A percentile compares a stretch with the other conserved stretches of the same genome.
Conservation (phyloP, 2,113 vertebrate species). For the Periophthalmodon schlosseri region DNA sequence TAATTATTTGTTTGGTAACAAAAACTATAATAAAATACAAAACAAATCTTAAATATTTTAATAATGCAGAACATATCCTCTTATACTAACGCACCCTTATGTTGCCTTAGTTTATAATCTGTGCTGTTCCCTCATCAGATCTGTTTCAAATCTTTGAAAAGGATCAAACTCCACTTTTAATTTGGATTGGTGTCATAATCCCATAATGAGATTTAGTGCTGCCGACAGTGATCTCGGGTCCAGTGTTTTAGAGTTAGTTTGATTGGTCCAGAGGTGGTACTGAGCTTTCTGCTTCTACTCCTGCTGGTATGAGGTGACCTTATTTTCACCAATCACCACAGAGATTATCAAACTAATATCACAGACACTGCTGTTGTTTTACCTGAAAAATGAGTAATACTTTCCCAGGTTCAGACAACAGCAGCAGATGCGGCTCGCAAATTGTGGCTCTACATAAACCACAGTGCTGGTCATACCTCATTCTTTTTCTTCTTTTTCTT, state of each 20-base stretch:
- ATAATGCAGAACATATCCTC: neutral
- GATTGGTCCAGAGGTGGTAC: slow-evolving; percentile 9
- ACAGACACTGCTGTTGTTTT: neutral
- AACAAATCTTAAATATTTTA: neutral
- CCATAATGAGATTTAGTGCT: neutral
- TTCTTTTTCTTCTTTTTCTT: slow-evolving; percentile 67
- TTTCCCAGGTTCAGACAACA: neutral
- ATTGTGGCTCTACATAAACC: neutral
- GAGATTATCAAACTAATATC: slow-evolving; percentile 17
- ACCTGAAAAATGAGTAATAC: neutral
- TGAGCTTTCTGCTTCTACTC: slow-evolving; percentile 25
- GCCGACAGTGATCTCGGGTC: neutral
- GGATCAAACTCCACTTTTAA: neutral
- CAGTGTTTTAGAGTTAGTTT: slow-evolving; percentile 8
- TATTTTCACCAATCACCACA: slow-evolving; percentile 23
- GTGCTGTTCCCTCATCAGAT: neutral
- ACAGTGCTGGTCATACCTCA: slow-evolving; percentile 72
- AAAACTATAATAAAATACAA: neutral
- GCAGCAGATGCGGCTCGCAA: neutral
- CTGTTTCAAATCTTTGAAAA: neutral
- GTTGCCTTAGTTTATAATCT: neutral
- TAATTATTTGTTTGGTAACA: too few relatives aligned
- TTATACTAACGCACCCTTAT: neutral
- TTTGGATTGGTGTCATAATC: neutral
- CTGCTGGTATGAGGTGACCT: slow-evolving; percentile 37